Evolutionary conservation across 2,113 vertebrate species (phyloP), one percentile per base, ranked within the genome.

Genomic region (Gadus macrocephalus): DNA sequence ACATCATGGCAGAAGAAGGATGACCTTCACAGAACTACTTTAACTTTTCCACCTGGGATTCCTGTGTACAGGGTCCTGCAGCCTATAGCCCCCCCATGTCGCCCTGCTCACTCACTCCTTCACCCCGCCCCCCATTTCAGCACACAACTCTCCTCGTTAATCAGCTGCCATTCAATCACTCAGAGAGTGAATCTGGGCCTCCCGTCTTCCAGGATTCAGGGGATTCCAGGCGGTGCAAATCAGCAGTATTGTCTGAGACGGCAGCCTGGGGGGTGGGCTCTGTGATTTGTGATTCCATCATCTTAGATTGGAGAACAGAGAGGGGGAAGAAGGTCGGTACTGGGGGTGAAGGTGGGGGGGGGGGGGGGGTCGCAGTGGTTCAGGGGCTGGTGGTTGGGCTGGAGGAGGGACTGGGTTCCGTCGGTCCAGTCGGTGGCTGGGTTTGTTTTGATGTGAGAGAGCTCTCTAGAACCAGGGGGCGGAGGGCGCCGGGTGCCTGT

Each of bases 231-330:
- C 72, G 49, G 35, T 15, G 31, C 64, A 72, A 86, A 84, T 83
- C 60, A 76, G 68, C 0, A 8, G 14, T 63, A 74, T 81, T 83
- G 77, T 85, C 70, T 2, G 0, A 27, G 75, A 76, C 66, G 76
- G 14, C 65, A 60, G 61, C 53, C 56, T 7, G 59, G 55, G 27
- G 3, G 20, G 42, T 19, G 19, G 62, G 67, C 19, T 31, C 28
- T 68, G 9, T 0, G 20, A 20, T 20, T 20, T 20, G 1, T 20
- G 1, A 5, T 71, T 6, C 6, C 16, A 17, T 64, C 1, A 5
- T 66, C 61, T 19, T 14, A 58, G 60, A 4, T 74, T 49, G 42
- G 42, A 12, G 42, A 14, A 49, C 9, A 49, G 31, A 49, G 42
- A 49, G 1, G 7, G 12, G 5, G 42, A 49, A 49, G 42, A 12